Evolutionary conservation across 2,113 vertebrate genomes (phyloP), one percentile per base, ranked within the genome.

Genomic region (Tyto alba): DNA sequence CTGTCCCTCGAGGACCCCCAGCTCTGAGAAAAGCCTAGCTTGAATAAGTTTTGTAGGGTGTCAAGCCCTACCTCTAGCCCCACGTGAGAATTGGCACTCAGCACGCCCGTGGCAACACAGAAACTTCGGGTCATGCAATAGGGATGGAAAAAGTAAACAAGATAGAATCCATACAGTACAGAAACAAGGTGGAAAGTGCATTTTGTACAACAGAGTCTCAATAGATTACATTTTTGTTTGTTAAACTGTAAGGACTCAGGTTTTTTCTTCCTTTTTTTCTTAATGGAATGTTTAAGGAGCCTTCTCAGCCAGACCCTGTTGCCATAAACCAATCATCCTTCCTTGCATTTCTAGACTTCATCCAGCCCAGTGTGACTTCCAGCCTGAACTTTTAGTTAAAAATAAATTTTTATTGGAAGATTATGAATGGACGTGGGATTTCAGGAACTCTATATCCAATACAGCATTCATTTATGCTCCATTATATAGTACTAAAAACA

Each of bases 51-150:
- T 22, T 60, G 19, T 11, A 9, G 29, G 23, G 10, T 84, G 23
- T 75, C 56, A 74, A 92, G n/a, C 63, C n/a, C 55, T 80, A 5
- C 38, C 22, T 55, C 41, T 55, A 43, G 32, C 6, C 64, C 38
- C 29, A 9, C 0, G 0, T 0, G 0, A 36, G 48, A 48, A 43
- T 29, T 26, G 6, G 75, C 2, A 2, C 26, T 57, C 56, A 80
- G 74, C 50, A 57, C 34, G 71, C 18, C 45, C 3, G 1, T 23
- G 68, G 41, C 32, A 50, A 15, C 23, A 6, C 41, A 50, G 53
- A 76, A 73, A 34, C 38, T 43, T 62, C 1, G 2, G n/a, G 36
- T 79, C 27, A 5, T n/a, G 27, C 43, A 18, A 32, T 27, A 18
- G 52, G 14, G 21, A 38, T 36, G 22, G 55, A 60, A 40, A 84